Base-by-base conservation (phyloP, 2,113 vertebrate species). In the Hassar affinis region DNA sequence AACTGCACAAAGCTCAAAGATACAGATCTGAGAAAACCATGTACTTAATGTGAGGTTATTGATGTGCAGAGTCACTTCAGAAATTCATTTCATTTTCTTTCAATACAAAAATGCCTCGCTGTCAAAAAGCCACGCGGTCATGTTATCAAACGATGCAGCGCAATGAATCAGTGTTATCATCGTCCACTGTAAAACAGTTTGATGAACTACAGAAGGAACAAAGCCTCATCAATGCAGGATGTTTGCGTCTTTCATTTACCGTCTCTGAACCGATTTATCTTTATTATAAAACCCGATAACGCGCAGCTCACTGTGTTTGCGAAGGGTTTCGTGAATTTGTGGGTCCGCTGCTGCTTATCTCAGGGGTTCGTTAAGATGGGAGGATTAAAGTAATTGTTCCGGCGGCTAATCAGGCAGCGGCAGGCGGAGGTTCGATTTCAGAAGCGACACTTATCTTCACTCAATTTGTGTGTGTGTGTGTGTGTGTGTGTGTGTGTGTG, bases 311-410 rank as follows among this genome's bases (percentile, higher is more conserved):
- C 85, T 78, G 79, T 52, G 83, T 85, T 85, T 87, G 87, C 52
- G 86, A 89, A 88, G 88, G 3, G 88, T 87, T 87, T 87, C 61
- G 42, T 80, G 54, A 84, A 86, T 89, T 87, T 86, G 80, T 82
- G 69, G 80, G 45, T 56, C 62, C 61, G 66, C 86, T 81, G 90
- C 74, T 25, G 74, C 89, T 93, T 93, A 93, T 94, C 90, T 86
- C 56, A 85, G 84, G 88, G 77, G 87, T 91, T 93, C 35, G 85
- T 91, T 92, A 90, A 92, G 93, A 94, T 93, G 90, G 92, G 91
- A 91, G 54, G 93, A 94, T 94, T 92, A 88, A 84, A 88, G 86
- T 92, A 93, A 93, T 93, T 93, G 92, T 94, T 94, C 93, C 92
- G 91, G 93, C 86, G 84, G 90, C 89, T 93, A 92, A 94, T 93